These are phyloP conservation scores for Entelurus aequoreus DNA, from an alignment of 2,113 vertebrate genomes.

Conservation along the genomic window DNA sequence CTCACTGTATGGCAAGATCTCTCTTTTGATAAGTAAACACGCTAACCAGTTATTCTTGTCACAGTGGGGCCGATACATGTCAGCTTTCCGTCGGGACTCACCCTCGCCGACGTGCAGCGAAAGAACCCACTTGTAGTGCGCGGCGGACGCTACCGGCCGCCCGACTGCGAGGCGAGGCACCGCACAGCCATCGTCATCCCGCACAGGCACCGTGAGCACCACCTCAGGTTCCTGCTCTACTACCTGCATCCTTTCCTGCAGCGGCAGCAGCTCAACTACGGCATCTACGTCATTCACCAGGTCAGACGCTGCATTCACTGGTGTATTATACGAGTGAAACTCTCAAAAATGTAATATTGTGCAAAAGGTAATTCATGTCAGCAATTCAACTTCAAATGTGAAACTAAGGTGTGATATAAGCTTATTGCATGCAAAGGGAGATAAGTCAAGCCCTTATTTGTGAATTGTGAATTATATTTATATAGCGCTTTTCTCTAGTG, in stretches of 20 bases:
- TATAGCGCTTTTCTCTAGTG: too few relatives aligned
- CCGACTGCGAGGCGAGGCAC: slow-evolving; percentile 69
- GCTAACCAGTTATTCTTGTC: slow-evolving; percentile 1
- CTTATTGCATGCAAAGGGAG: too few relatives aligned
- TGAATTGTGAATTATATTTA: too few relatives aligned
- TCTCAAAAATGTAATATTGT: too few relatives aligned
- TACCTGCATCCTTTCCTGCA: slow-evolving; percentile 79
- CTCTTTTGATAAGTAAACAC: neutral
- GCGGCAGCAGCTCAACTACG: slow-evolving; percentile 75
- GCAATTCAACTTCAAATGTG: too few relatives aligned
- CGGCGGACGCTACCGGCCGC: slow-evolving; percentile 74
- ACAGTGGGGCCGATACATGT: slow-evolving; percentile 76
- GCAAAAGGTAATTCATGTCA: too few relatives aligned
- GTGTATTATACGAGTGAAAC: too few relatives aligned
- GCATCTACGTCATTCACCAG: slow-evolving; percentile 81
- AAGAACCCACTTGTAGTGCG: slow-evolving; percentile 74
- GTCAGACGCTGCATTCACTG: slow-evolving; percentile 29
- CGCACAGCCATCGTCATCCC: slow-evolving; percentile 77
- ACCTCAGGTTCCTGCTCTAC: slow-evolving; percentile 76
- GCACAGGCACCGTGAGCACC: slow-evolving; percentile 72
- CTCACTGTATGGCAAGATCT: neutral
- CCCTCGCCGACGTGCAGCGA: slow-evolving; percentile 56
- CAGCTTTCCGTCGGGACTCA: slow-evolving; percentile 68
- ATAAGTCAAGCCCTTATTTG: too few relatives aligned
- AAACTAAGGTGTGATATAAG: too few relatives aligned